phyloP scores from a whole-genome alignment of 2,888 invertebrate species.

The Plagodis dolabraria region DNA sequence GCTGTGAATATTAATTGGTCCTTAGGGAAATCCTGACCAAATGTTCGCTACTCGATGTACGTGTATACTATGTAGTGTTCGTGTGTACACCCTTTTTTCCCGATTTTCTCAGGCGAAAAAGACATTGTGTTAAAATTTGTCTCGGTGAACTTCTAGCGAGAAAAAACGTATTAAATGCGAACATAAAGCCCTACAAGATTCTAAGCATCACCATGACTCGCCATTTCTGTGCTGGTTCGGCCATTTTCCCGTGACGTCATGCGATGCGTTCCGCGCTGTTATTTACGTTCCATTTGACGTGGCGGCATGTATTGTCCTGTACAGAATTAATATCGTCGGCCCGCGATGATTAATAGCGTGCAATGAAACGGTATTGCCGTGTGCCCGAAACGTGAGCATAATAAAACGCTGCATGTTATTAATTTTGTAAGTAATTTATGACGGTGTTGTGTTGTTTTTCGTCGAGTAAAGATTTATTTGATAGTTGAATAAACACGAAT shows the following conservation, averaged over 20 bases:
- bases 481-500: background rate
- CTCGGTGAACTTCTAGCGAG: too few relatives aligned
- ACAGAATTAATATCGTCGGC: conserved; percentile 40
- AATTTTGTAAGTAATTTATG: conserved; percentile 18
- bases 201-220: conserved; percentile 16
- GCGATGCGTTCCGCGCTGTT: conserved; percentile 38
- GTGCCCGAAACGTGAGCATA: conserved; percentile 13
- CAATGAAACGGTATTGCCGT: conserved; percentile 42
- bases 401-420: conserved; percentile 18
- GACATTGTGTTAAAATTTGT: too few relatives aligned
- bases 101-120: too few relatives aligned
- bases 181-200: background rate
- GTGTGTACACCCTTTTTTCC: too few relatives aligned
- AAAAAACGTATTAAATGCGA: too few relatives aligned
- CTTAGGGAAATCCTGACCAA: too few relatives aligned
- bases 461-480: background rate
- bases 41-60: too few relatives aligned
- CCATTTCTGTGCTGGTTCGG: conserved; percentile 38
- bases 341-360: conserved; percentile 50
- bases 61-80: too few relatives aligned
- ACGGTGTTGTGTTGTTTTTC: background rate
- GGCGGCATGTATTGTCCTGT: conserved; percentile 45
- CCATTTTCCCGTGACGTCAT: conserved; percentile 36
- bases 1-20: too few relatives aligned
- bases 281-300: conserved; percentile 50